These are phyloP conservation scores for Drosophila pandora DNA, from an alignment of 1,140 invertebrate species.

Conservation along the genomic window DNA sequence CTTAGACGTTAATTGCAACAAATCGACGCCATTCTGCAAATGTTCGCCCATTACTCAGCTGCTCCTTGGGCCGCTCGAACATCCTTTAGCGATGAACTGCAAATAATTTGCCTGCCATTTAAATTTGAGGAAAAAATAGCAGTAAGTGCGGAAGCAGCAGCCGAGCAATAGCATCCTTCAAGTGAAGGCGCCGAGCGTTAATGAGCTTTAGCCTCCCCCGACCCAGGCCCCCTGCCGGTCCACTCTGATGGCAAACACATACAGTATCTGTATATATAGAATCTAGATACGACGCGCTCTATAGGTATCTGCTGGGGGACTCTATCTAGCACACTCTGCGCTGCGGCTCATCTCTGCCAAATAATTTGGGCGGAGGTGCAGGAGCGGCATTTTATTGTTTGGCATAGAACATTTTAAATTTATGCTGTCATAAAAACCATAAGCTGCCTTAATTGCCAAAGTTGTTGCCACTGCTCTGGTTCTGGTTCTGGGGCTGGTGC, in stretches of 20 bases:
- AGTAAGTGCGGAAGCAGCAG: conserved; percentile 10
- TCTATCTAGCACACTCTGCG: conserved; percentile 23
- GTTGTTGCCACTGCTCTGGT: conserved; percentile 50
- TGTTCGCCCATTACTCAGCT: conserved; percentile 61
- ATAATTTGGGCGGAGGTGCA: conserved; percentile 60
- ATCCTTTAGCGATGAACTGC: conserved; percentile 23
- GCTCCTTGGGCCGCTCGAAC: neutral
- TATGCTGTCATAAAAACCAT: conserved; percentile 81
- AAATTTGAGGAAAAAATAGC: conserved; percentile 55
- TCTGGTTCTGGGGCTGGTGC: neutral
- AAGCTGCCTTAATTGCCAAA: conserved; percentile 80
- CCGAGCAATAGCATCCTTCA: conserved; percentile 58
- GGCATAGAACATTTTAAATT: conserved; percentile 77
- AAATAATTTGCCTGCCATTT: conserved; percentile 46
- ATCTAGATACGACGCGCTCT: neutral
- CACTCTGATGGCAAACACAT: conserved; percentile 27
- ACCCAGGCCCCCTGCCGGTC: neutral
- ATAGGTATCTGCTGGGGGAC: conserved; percentile 13
- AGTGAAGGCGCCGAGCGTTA: conserved; percentile 56
- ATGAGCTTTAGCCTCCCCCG: conserved; percentile 45
- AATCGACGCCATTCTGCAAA: conserved; percentile 68
- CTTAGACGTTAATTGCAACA: conserved; percentile 73
- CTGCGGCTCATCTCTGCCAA: conserved; percentile 49
- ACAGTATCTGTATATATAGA: neutral
- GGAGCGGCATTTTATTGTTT: conserved; percentile 57